These are phyloP conservation scores for Dipodomys ordii DNA, from an alignment of 2,113 vertebrate genomes.

Conservation along the genomic window DNA sequence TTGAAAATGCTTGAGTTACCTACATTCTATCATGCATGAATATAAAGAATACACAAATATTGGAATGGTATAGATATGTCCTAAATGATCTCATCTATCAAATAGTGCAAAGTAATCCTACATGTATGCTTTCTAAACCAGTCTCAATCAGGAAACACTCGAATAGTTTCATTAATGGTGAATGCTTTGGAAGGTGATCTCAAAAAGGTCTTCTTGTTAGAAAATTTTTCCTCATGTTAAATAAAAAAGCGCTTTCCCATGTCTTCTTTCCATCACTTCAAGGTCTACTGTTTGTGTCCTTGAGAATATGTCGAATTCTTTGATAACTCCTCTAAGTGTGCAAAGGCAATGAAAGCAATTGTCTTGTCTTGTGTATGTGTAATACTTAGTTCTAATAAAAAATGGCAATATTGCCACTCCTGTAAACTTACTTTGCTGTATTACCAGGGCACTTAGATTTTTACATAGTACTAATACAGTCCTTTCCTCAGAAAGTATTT, in stretches of 20 bases:
- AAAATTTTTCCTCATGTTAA: neutral
- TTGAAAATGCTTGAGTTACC: too few species aligned
- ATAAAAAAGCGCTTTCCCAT: neutral
- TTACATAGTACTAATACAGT: neutral
- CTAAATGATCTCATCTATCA: neutral
- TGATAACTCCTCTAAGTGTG: neutral
- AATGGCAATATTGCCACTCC: neutral
- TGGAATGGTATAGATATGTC: neutral
- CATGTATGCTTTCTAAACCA: neutral
- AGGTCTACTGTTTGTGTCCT: neutral
- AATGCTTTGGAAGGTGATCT: conserved; percentile 13
- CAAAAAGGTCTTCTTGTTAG: neutral
- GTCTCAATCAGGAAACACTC: neutral
- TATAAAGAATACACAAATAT: neutral
- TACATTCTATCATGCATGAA: neutral
- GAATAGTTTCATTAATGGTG: neutral
- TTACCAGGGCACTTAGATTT: neutral
- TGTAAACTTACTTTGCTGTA: neutral
- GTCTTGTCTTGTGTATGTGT: neutral
- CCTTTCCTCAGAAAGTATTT: conserved; percentile 21
- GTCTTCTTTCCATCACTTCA: neutral
- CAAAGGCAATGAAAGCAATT: neutral
- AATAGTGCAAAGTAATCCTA: neutral
- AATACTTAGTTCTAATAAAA: neutral
- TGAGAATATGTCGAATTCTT: conserved; percentile 18